Percentiles rank a stretch among this genome's conserved stretches.
Evolutionary conservation across 2,797 vertebrate genomes (phyloP).

Genomic region (Silurus lanzhouensis): DNA sequence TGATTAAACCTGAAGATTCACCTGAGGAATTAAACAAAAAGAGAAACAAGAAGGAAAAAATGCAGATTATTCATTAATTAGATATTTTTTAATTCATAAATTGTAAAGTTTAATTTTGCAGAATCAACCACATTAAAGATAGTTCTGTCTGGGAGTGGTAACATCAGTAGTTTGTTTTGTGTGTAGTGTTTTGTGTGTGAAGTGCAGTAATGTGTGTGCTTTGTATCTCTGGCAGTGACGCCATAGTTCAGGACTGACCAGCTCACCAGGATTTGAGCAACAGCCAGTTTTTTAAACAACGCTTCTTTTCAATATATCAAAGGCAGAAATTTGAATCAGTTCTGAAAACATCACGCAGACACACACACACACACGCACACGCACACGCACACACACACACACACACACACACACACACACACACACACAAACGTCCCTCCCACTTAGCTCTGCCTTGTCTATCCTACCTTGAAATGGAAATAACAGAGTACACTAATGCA

Average conservation of each 20-base stretch:
- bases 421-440: constrained; percentile 38
- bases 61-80: constrained; percentile 37
- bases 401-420: constrained; percentile 44
- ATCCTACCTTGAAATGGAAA: constrained; percentile 45
- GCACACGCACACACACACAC: constrained; percentile 35
- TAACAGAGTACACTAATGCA: constrained; percentile 58
- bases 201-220: constrained; percentile 24
- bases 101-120: constrained; percentile 22
- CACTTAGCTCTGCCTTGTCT: constrained; percentile 47
- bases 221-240: constrained; percentile 34
- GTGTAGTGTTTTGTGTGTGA: no score
- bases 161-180: constrained; percentile 35
- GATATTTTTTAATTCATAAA: not conserved
- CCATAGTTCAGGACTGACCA: constrained; percentile 37
- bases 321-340: constrained; percentile 45
- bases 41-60: constrained; percentile 4
- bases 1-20: constrained; percentile 81
- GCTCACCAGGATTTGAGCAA: constrained; percentile 39
- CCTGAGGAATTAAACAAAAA: constrained; percentile 70
- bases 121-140: constrained; percentile 45
- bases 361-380: constrained; percentile 49
- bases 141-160: constrained; percentile 42
- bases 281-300: constrained; percentile 30
- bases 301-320: constrained; percentile 42
- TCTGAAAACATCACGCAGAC: constrained; percentile 28